Evolutionary conservation across 2,797 vertebrate genomes (phyloP).

Genomic region (Aldrovandia affinis): DNA sequence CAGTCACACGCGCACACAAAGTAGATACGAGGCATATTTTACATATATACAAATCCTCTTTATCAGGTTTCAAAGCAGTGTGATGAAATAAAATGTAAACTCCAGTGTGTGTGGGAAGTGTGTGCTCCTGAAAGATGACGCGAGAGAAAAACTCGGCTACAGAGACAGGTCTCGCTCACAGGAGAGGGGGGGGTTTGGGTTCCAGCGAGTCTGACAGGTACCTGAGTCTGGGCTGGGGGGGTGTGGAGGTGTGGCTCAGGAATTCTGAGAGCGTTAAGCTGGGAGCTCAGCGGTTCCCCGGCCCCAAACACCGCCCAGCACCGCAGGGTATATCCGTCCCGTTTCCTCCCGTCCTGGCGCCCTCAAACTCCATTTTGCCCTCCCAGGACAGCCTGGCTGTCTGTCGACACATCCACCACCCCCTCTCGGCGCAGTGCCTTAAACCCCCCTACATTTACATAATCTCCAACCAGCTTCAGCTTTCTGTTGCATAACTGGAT

Average conservation of each 20-base stretch:
- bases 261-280: background rate
- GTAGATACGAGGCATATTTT: too few species aligned
- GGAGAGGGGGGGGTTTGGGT: background rate
- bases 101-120: too few species aligned
- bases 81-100: background rate
- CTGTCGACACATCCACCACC: background rate
- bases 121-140: too few species aligned
- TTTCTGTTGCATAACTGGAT: slow-evolving; percentile 15
- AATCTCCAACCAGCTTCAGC: background rate
- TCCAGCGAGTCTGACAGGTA: too few species aligned
- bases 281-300: background rate
- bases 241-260: background rate
- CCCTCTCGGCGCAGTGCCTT: background rate
- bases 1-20: slow-evolving; percentile 1
- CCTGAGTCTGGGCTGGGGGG: background rate
- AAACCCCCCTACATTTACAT: background rate
- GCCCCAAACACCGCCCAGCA: background rate
- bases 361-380: background rate
- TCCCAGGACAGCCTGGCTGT: background rate
- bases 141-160: background rate
- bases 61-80: background rate
- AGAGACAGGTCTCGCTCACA: background rate
- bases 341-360: background rate
- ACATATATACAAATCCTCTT: slow-evolving; percentile 16
- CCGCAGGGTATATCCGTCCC: background rate